Base-by-base conservation (phyloP, 2,113 vertebrate genomes). In the Hippocampus comes region DNA sequence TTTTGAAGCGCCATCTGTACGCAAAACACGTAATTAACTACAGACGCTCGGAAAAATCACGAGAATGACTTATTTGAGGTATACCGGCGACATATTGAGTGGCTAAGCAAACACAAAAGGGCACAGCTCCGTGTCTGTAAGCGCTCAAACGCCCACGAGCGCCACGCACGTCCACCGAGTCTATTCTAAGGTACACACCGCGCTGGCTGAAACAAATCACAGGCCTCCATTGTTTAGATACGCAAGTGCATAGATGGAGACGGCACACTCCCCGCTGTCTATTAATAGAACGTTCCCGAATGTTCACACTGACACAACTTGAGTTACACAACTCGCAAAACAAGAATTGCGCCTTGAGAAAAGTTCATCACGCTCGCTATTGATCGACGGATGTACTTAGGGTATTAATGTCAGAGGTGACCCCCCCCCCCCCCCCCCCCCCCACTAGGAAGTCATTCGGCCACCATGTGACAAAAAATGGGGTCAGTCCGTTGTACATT, bases 141-240 rank as follows among this genome's bases (percentile, higher is more conserved):
- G 53, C 11, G 53, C 53, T 56, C 53, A 56, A 57, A 57, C 55
- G 12, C n/a, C 55, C n/a, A 14, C 56, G 23, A 59, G 56, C 56
- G 25, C 59, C 27, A 6, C 15, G 25, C 59, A 18, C 59, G 59
- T 61, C 27, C 27, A 61, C 7, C 5, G 27, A 17, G 27, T 30
- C 27, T 61, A 30, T 61, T 61, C 59, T 30, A 61, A 61, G 59
- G 17, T 34, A 61, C 27, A 61, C 59, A 18, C 25, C 59, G 15
- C 27, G 5, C 25, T 15, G 4, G 27, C 27, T 18, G 17, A 8
- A 61, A 61, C 59, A 61, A 34, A 61, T 61, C 59, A 17, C 59
- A 61, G 59, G 14, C 27, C 59, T 61, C 59, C 27, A 38, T 61
- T 61, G 27, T 61, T 61, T 61, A 34, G 59, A 61, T 34, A 61